phyloP scores from a whole-genome alignment of 2,797 vertebrate genomes.

The Arctocebus calabarensis region DNA sequence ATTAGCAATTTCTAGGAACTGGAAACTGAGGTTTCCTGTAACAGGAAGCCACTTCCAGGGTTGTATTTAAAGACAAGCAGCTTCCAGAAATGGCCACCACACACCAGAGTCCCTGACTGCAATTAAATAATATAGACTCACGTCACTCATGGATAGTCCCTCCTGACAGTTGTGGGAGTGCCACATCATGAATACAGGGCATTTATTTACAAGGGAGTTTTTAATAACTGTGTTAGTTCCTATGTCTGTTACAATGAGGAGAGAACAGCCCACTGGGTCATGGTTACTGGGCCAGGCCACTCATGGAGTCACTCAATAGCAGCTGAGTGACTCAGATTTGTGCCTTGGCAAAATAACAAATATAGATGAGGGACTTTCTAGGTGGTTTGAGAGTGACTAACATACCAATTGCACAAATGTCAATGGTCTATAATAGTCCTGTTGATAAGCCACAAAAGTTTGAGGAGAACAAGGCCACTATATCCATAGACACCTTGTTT shows the following conservation, averaged over 20 bases:
- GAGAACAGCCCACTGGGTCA: background rate
- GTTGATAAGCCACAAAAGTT: background rate
- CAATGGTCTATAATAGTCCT: background rate
- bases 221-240: background rate
- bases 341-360: background rate
- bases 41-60: constrained; percentile 36
- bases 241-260: background rate
- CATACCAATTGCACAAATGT: background rate
- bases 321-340: background rate
- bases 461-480: background rate
- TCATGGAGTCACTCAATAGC: background rate
- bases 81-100: background rate
- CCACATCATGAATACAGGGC: background rate
- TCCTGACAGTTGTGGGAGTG: background rate
- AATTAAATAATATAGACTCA: background rate
- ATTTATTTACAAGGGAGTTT: background rate
- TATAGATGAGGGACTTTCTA: background rate
- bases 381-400: background rate
- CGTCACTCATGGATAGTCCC: background rate
- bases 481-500: background rate
- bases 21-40: background rate
- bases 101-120: background rate
- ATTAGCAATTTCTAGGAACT: constrained; percentile 62
- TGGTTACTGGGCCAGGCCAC: fast-evolving
- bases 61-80: background rate